Percentiles rank a stretch among this genome's conserved stretches.
These are phyloP conservation scores for Tachypleus tridentatus DNA, from an alignment of 1,140 invertebrate species.

Conservation along the genomic window DNA sequence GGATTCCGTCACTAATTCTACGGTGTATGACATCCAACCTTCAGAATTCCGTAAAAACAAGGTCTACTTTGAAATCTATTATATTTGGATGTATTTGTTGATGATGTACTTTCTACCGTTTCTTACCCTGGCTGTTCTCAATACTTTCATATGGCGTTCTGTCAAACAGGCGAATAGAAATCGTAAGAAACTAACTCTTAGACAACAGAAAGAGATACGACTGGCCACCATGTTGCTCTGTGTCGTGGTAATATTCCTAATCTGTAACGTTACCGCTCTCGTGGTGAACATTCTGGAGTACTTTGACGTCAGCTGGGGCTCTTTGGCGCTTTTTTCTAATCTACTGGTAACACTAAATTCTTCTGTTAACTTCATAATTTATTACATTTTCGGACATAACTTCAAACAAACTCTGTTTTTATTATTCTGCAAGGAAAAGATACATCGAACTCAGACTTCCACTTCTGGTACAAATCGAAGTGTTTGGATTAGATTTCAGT, in stretches of 20 bases:
- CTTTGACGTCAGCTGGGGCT: constrained; percentile 24
- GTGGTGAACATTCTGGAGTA: constrained; percentile 75
- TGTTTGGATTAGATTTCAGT: too few relatives aligned
- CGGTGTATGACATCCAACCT: constrained; percentile 44
- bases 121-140: constrained; percentile 51
- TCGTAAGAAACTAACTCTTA: constrained; percentile 57
- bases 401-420: constrained; percentile 38
- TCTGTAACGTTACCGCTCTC: constrained; percentile 77
- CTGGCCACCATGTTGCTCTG: constrained; percentile 54
- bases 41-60: constrained; percentile 54
- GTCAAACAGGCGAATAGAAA: constrained; percentile 60
- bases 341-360: constrained; percentile 91
- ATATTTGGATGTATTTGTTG: constrained; percentile 20
- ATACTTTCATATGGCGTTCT: constrained; percentile 65
- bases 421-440: too few relatives aligned
- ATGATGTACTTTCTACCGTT: constrained; percentile 36
- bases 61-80: constrained; percentile 71
- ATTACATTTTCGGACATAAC: constrained; percentile 93
- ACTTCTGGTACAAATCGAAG: too few relatives aligned
- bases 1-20: constrained; percentile 16
- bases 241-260: constrained; percentile 52
- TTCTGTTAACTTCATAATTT: constrained; percentile 93
- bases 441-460: too few relatives aligned
- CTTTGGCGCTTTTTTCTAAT: constrained; percentile 40
- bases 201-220: constrained; percentile 72